Evolutionary conservation across 2,113 vertebrate genomes (phyloP).

Genomic region (Fregetta grallaria): DNA sequence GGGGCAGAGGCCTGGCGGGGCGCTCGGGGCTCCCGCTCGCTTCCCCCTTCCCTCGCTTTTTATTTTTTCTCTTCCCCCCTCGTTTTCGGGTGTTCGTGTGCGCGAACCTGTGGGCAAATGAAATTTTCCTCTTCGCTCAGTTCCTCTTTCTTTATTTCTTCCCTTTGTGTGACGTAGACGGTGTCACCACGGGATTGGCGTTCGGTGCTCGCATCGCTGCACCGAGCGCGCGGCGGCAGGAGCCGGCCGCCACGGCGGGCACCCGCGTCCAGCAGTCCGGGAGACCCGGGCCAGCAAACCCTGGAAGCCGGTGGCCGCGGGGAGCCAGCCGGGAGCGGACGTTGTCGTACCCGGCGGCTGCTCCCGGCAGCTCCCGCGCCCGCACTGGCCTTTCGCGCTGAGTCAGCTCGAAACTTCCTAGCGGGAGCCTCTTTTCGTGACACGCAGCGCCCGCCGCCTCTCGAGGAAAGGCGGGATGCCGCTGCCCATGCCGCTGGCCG

Average conservation of each 20-base stretch:
- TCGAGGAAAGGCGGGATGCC: neutral
- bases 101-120: constrained; percentile 4
- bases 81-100: neutral
- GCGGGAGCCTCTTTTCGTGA: neutral
- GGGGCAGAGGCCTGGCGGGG: too few relatives aligned
- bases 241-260: fast-evolving
- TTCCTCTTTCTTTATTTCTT: constrained; percentile 36
- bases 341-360: neutral
- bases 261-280: neutral
- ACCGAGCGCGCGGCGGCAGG: neutral
- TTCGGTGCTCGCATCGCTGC: neutral
- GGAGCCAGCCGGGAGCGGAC: neutral
- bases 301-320: neutral
- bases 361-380: neutral
- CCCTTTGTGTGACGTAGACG: constrained; percentile 43
- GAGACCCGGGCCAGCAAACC: neutral
- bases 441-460: neutral
- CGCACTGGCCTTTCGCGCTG: neutral
- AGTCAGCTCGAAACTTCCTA: constrained; percentile 39
- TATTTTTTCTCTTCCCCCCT: neutral
- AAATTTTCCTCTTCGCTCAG: constrained; percentile 15
- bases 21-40: too few relatives aligned
- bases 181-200: neutral
- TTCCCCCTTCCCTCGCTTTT: neutral
- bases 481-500: neutral